Evolutionary conservation across 2,888 invertebrate genomes (phyloP).

Genomic region (Drosophila buzzatii): DNA sequence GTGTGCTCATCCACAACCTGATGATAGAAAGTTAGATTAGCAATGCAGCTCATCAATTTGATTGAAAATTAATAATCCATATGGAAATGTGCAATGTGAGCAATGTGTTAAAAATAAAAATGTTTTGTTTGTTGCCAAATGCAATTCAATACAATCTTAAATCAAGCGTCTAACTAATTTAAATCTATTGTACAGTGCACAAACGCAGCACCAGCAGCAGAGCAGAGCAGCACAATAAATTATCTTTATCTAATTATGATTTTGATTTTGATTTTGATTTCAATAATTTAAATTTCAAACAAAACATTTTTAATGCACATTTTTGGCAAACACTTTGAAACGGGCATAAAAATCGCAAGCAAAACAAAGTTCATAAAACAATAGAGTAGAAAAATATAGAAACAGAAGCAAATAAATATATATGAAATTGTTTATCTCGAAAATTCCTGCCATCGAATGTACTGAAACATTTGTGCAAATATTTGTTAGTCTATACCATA

Average conservation of each 20-base stretch:
- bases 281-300: conserved; percentile 58
- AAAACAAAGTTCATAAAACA: conserved; percentile 42
- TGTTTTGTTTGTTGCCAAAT: conserved; percentile 75
- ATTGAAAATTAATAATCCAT: background rate
- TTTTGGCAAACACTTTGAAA: conserved; percentile 74
- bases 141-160: conserved; percentile 49
- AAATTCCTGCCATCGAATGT: conserved; percentile 51
- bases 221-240: conserved; percentile 77
- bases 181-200: conserved; percentile 59
- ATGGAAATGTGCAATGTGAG: conserved; percentile 37
- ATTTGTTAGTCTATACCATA: conserved; percentile 61
- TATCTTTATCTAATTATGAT: conserved; percentile 10
- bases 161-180: conserved; percentile 65
- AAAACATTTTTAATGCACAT: conserved; percentile 74
- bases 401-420: conserved; percentile 24
- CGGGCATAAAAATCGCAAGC: conserved; percentile 62
- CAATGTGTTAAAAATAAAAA: conserved; percentile 54
- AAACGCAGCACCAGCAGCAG: conserved; percentile 53
- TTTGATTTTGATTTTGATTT: conserved; percentile 30
- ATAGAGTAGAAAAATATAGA: conserved; percentile 40
- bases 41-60: background rate
- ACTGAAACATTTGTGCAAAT: conserved; percentile 79
- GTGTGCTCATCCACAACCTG: conserved; percentile 95
- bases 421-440: conserved; percentile 30
- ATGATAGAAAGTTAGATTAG: conserved; percentile 1